phyloP scores from a whole-genome alignment of 2,113 vertebrate genomes.

The Pseudorhombus dupliciocellatus region DNA sequence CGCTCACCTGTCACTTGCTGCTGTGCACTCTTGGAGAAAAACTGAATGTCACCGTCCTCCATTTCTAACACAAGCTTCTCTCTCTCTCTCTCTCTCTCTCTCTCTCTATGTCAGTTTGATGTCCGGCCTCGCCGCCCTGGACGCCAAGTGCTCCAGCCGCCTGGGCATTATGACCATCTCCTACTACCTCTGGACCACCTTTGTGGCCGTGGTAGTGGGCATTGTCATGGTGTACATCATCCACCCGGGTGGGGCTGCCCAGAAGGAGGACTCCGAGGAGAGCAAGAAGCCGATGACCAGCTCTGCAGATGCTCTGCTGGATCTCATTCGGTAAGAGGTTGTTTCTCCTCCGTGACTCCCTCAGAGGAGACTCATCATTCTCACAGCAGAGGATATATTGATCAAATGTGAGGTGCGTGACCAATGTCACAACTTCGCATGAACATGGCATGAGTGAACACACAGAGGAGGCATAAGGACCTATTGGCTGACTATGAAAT shows the following conservation, averaged over 20 bases:
- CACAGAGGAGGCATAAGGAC: background rate
- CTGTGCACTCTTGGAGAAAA: no score
- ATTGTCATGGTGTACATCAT: constrained; percentile 97
- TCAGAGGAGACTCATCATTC: background rate
- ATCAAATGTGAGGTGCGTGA: background rate
- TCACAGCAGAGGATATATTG: background rate
- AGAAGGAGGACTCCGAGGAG: constrained; percentile 91
- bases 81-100: background rate
- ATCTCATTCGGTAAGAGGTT: constrained; percentile 90
- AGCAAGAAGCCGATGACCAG: constrained; percentile 94
- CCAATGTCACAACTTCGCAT: background rate
- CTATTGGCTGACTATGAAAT: no score
- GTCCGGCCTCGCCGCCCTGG: constrained; percentile 95
- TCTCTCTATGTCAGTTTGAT: constrained; percentile 86
- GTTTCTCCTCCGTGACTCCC: background rate
- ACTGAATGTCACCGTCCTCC: background rate
- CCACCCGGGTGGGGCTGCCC: constrained; percentile 93
- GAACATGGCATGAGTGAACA: background rate
- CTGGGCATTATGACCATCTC: constrained; percentile 96
- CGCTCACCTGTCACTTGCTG: no score
- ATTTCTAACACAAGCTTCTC: constrained; percentile 2
- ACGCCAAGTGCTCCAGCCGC: constrained; percentile 96
- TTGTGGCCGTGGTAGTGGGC: constrained; percentile 94
- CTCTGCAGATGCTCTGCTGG: constrained; percentile 95
- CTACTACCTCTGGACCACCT: constrained; percentile 99